These are phyloP conservation scores for Sander vitreus DNA, from an alignment of 2,113 vertebrate genomes.

Conservation along the genomic window DNA sequence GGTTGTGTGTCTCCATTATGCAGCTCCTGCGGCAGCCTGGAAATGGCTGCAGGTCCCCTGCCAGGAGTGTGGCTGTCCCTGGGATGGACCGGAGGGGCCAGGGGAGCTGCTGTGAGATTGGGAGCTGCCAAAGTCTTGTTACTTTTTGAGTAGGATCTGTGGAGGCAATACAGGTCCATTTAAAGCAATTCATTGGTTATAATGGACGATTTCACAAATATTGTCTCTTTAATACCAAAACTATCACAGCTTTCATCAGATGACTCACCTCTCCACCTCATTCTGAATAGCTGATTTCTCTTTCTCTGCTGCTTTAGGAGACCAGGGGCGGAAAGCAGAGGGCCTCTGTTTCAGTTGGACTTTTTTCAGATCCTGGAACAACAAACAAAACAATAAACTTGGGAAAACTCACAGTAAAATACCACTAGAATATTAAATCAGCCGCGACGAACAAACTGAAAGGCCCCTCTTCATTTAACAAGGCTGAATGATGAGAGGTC, in stretches of 20 bases:
- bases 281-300: slow-evolving; percentile 68
- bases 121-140: slow-evolving; percentile 87
- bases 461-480: slow-evolving; percentile 28
- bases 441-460: slow-evolving; percentile 16
- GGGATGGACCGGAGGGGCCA: slow-evolving; percentile 70
- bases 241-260: background rate
- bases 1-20: slow-evolving; percentile 77
- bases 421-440: slow-evolving; percentile 33
- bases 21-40: slow-evolving; percentile 85
- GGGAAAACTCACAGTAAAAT: slow-evolving; percentile 30
- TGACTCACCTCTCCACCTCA: slow-evolving; percentile 74
- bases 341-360: slow-evolving; percentile 83
- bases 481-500: slow-evolving; percentile 13
- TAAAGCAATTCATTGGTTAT: background rate
- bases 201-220: background rate
- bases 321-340: slow-evolving; percentile 86
- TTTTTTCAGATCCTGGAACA: slow-evolving; percentile 80
- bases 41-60: slow-evolving; percentile 63
- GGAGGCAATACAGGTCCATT: background rate
- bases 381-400: slow-evolving; percentile 50
- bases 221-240: slow-evolving; percentile 5
- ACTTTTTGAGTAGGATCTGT: slow-evolving; percentile 88
- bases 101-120: slow-evolving; percentile 86
- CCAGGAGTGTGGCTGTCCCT: slow-evolving; percentile 71
- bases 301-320: slow-evolving; percentile 78